phyloP scores from a whole-genome alignment of 2,797 vertebrate species.

The Pseudochirops cupreus region DNA sequence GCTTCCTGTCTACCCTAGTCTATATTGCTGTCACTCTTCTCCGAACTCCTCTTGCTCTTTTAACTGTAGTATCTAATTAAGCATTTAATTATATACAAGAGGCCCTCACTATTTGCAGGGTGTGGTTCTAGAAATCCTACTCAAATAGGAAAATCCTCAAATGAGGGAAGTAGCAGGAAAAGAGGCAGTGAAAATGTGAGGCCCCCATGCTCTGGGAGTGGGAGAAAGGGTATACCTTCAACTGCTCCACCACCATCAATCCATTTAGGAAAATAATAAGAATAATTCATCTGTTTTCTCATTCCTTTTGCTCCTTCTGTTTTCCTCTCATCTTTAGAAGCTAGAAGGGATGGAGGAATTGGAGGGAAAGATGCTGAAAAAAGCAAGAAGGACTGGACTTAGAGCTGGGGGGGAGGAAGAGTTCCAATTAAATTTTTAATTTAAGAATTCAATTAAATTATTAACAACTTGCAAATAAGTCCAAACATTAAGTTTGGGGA shows the following conservation, averaged over 20 bases:
- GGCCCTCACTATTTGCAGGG: neutral
- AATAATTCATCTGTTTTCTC: neutral
- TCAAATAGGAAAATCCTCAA: neutral
- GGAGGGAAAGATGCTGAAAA: neutral
- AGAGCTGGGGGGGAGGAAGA: neutral
- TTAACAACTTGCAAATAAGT: neutral
- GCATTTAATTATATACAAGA: neutral
- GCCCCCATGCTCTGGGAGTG: neutral
- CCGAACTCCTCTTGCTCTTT: neutral
- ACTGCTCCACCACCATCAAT: neutral
- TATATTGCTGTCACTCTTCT: neutral
- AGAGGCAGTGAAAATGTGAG: neutral
- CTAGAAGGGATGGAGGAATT: neutral
- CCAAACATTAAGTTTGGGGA: neutral
- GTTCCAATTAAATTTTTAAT: neutral
- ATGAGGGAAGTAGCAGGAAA: neutral
- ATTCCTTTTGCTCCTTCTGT: neutral
- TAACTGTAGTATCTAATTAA: neutral
- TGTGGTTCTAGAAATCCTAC: neutral
- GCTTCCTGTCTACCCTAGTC: neutral
- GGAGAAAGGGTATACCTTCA: neutral
- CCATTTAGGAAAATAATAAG: neutral
- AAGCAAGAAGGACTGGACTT: neutral
- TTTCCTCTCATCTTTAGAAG: neutral
- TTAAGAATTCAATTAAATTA: neutral